A percentile compares a stretch with the other conserved stretches of the same genome.
phyloP scores from a whole-genome alignment of 2,888 invertebrate genomes.

The Lumbricus terrestris region DNA sequence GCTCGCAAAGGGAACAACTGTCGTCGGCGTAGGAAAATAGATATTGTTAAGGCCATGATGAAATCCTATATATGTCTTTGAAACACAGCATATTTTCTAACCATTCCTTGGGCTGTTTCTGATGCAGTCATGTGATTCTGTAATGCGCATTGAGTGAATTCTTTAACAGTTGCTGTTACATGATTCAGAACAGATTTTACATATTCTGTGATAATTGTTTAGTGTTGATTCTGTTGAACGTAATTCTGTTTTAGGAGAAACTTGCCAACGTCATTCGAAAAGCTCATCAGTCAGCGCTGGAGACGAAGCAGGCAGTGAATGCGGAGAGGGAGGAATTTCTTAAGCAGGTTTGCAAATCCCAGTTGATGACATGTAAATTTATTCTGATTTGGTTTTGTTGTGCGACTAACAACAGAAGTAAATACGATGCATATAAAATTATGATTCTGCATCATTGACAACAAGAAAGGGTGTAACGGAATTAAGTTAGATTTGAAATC shows the following conservation, averaged over 20 bases:
- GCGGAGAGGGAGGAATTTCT: conserved; percentile 5
- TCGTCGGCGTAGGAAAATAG: too few relatives aligned
- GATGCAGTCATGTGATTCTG: neutral
- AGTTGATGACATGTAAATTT: neutral
- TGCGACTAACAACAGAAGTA: too few relatives aligned
- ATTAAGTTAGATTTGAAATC: too few relatives aligned
- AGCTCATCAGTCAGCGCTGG: neutral
- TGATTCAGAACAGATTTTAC: neutral
- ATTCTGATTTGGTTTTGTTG: too few relatives aligned
- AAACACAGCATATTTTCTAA: neutral
- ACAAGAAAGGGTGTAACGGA: too few relatives aligned
- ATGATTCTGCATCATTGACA: too few relatives aligned
- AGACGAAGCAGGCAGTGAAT: neutral
- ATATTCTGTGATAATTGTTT: neutral
- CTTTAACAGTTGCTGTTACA: neutral
- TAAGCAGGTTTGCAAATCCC: conserved; percentile 5
- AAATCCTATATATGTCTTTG: too few relatives aligned
- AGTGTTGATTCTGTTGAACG: neutral
- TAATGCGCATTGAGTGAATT: neutral
- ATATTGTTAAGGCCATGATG: too few relatives aligned
- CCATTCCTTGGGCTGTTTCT: neutral
- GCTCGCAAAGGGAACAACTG: neutral
- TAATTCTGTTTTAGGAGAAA: neutral
- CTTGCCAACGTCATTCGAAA: neutral
- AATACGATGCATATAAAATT: too few relatives aligned